phyloP scores from a whole-genome alignment of 2,888 invertebrate genomes.

The Scrobipalpa atriplicella region DNA sequence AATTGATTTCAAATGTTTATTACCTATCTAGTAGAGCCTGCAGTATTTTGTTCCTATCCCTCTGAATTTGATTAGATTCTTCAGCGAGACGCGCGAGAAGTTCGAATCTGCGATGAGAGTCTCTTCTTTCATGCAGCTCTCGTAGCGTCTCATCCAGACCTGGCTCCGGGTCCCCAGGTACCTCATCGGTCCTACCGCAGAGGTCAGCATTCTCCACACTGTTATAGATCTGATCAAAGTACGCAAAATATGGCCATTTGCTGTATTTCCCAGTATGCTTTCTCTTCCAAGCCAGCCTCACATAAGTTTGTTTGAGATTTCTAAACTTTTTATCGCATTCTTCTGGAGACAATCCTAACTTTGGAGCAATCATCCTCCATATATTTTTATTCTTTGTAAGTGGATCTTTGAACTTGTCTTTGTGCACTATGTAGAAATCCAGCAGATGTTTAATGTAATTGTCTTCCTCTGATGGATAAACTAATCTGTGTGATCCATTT shows the following conservation, averaged over 20 bases:
- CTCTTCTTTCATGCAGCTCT: conserved; percentile 55
- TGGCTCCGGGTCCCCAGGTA: not conserved
- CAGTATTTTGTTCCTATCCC: conserved; percentile 70
- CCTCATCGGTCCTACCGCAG: not conserved
- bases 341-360: conserved; percentile 61
- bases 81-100: conserved; percentile 60
- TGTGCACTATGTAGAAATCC: conserved; percentile 66
- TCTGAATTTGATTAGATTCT: conserved; percentile 70
- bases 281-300: conserved; percentile 61
- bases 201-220: conserved; percentile 33
- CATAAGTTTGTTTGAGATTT: conserved; percentile 73
- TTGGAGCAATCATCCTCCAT: conserved; percentile 62
- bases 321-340: conserved; percentile 74
- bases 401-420: conserved; percentile 65
- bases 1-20: conserved; percentile 32
- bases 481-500: conserved; percentile 38
- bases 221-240: conserved; percentile 70
- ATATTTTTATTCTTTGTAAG: conserved; percentile 64
- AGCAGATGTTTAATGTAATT: conserved; percentile 68
- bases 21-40: conserved; percentile 60
- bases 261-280: conserved; percentile 58
- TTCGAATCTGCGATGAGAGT: conserved; percentile 60
- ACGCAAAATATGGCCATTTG: conserved; percentile 69
- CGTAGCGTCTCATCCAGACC: conserved; percentile 38
- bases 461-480: conserved; percentile 47